phyloP scores from a whole-genome alignment of 2,888 invertebrate species.

The Smittia aterrima region DNA sequence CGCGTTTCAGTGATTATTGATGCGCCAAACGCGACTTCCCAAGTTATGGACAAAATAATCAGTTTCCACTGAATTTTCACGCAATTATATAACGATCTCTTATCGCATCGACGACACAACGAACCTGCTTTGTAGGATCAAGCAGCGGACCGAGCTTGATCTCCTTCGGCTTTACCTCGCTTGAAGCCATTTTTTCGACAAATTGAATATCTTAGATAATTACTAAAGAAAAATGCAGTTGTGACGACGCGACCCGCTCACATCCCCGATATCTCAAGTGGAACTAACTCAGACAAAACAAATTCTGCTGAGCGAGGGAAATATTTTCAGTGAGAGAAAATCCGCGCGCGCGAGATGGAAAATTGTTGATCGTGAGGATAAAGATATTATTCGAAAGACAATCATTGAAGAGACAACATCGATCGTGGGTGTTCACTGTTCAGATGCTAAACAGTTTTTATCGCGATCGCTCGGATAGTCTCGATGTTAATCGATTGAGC shows the following conservation, averaged over 20 bases:
- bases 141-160: not conserved
- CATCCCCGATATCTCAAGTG: constrained; percentile 2
- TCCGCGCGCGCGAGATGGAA: not conserved
- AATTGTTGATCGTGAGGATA: not conserved
- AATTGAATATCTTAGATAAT: not conserved
- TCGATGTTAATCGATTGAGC: no score
- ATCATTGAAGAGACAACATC: not conserved
- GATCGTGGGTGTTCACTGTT: no score
- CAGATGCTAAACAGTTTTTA: no score
- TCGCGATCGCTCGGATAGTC: no score
- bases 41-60: no score
- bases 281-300: not conserved
- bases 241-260: not conserved
- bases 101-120: not conserved
- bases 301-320: not conserved
- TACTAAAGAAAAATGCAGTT: not conserved
- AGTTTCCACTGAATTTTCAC: not conserved
- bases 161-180: not conserved
- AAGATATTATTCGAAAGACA: not conserved
- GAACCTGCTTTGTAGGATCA: not conserved
- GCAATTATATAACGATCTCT: not conserved
- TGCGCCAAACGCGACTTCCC: not conserved
- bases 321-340: constrained; percentile 10
- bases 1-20: not conserved
- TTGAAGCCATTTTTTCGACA: not conserved